Base-by-base conservation (phyloP, 2,888 invertebrate species). In the Limenitis camilla region DNA sequence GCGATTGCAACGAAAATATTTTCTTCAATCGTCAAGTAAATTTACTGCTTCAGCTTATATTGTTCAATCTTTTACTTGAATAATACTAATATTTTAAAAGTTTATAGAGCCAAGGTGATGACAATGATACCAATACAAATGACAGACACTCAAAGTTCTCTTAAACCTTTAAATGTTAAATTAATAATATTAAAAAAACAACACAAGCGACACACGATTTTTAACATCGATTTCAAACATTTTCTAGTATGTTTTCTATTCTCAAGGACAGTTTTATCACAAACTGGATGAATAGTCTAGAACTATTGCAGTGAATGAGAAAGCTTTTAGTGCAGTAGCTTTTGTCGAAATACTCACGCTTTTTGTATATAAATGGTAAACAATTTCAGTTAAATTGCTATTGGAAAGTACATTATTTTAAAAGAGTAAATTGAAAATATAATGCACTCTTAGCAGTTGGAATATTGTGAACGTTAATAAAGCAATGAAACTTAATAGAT, bases 261-360 rank as follows among this genome's bases (percentile, higher is more conserved):
- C 36, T 30, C 45, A 36, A 45, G 45, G 45, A 45, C 45, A 45
- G 36, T 45, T 51, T 40, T 28, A 33, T 51, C 44, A 51, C 50
- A 45, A 45, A 36, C 45, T 36, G 30, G 35, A 38, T 29, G 45
- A 45, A 38, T 36, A 6, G 32, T 51, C 40, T 45, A 35, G 40
- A 29, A 51, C 44, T 51, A 45, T 51, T 40, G 32, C 45, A 31
- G 40, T 44, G 45, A 45, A 51, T 40, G 40, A 45, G 44, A 51
- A 51, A 51, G 51, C 51, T 51, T 51, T 51, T 45, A 51, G 51
- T 51, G 40, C 45, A 28, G 28, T 51, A 32, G 36, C 33, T 43
- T 40, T 51, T 40, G 45, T 45, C 29, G 29, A 36, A 19, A 29
- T 36, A 45, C 45, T 45, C 35, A 36, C 29, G 33, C 6, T 10